Conservation (phyloP, 2,113 vertebrate genomes). For the Poeciliopsis retropinna region DNA sequence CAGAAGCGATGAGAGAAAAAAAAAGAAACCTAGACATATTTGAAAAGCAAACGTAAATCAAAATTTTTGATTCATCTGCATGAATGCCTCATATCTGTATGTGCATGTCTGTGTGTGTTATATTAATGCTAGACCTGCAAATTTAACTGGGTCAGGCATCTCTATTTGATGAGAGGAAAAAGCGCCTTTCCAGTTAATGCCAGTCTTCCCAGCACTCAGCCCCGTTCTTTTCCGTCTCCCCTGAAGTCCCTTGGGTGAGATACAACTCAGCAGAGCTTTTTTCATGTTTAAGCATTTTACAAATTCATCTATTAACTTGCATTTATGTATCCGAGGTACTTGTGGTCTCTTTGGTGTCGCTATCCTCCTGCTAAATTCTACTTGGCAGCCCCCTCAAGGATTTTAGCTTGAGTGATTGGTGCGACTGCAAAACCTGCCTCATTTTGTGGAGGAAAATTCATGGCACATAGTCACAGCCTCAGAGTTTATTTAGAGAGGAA, state of each 20-base stretch:
- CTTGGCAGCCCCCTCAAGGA: slow-evolving; percentile 57
- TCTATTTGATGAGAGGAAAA: slow-evolving; percentile 71
- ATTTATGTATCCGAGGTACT: slow-evolving; percentile 50
- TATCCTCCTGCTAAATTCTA: slow-evolving; percentile 54
- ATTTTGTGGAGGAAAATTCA: slow-evolving; percentile 40
- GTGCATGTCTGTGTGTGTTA: slow-evolving; percentile 35
- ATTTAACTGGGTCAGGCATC: slow-evolving; percentile 76
- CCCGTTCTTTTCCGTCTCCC: slow-evolving; percentile 37
- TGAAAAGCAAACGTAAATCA: slow-evolving; percentile 38
- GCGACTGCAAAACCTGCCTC: slow-evolving; percentile 49
- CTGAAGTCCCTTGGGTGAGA: slow-evolving; percentile 36
- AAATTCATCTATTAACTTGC: slow-evolving; percentile 56
- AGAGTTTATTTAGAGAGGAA: slow-evolving; percentile 38
- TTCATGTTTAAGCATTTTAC: slow-evolving; percentile 46
- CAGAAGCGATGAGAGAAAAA: not conserved
- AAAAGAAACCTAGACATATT: slow-evolving; percentile 21
- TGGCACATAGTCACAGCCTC: slow-evolving; percentile 32
- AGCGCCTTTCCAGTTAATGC: slow-evolving; percentile 51
- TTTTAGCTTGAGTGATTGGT: slow-evolving; percentile 61
- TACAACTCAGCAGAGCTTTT: slow-evolving; percentile 42
- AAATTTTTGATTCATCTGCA: slow-evolving; percentile 39
- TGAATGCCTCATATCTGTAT: slow-evolving; percentile 24
- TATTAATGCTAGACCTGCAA: slow-evolving; percentile 51
- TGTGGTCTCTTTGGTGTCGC: slow-evolving; percentile 58
- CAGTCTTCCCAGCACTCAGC: slow-evolving; percentile 51